These are phyloP conservation scores for Tetranychus truncatus DNA, from an alignment of 2,888 invertebrate genomes.

Conservation along the genomic window DNA sequence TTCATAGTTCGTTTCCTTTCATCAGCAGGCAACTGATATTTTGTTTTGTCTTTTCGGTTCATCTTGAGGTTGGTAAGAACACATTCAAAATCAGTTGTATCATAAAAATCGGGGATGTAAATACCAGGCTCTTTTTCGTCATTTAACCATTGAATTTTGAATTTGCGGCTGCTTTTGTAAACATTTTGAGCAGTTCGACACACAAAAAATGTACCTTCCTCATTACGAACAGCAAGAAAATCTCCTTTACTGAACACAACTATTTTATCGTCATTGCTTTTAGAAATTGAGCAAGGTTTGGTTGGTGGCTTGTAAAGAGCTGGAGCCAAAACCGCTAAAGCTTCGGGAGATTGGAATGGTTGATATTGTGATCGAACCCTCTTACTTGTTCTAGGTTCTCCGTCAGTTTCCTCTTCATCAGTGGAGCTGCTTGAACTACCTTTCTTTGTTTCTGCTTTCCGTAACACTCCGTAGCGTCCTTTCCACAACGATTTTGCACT, in stretches of 20 bases:
- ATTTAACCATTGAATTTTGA: slow-evolving; percentile 66
- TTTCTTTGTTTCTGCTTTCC: not conserved
- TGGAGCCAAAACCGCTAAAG: slow-evolving; percentile 37
- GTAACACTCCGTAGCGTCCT: not conserved
- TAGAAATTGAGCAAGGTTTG: slow-evolving; percentile 14
- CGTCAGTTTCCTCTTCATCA: slow-evolving; percentile 8
- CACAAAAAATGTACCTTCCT: slow-evolving; percentile 50
- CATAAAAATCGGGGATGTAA: slow-evolving; percentile 75
- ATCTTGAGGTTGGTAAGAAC: slow-evolving; percentile 66
- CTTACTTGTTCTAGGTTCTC: slow-evolving; percentile 31
- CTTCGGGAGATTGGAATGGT: slow-evolving; percentile 54
- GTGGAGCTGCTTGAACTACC: not conserved
- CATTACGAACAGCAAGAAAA: slow-evolving; percentile 73
- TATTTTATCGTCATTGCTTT: slow-evolving; percentile 53
- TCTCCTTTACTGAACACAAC: slow-evolving; percentile 74
- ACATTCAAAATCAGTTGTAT: slow-evolving; percentile 69
- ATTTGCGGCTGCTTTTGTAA: slow-evolving; percentile 61
- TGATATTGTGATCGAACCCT: slow-evolving; percentile 48
- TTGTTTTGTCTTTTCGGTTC: slow-evolving; percentile 50
- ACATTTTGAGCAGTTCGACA: slow-evolving; percentile 80
- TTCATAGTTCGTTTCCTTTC: slow-evolving; percentile 60
- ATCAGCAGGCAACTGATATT: slow-evolving; percentile 48
- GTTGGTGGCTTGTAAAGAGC: slow-evolving; percentile 22
- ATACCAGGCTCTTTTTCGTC: slow-evolving; percentile 36
- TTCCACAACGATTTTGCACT: not conserved